These are phyloP conservation scores for Drosophila atripex DNA, from an alignment of 2,888 invertebrate species.

Conservation along the genomic window DNA sequence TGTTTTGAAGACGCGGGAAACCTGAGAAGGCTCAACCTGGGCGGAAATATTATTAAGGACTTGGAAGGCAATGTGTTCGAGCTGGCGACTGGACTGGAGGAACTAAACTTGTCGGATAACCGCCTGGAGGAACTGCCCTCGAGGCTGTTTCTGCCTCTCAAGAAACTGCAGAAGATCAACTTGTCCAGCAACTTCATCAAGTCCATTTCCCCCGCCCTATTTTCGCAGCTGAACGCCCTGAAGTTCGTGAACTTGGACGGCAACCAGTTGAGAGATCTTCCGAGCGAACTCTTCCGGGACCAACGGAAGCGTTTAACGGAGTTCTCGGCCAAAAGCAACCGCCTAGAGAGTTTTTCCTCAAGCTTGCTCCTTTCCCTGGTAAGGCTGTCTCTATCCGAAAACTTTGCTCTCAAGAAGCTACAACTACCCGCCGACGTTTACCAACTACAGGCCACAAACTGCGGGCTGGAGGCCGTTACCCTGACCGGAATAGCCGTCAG, in stretches of 20 bases:
- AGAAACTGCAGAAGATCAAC: slow-evolving; percentile 30
- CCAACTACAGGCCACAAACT: slow-evolving; percentile 50
- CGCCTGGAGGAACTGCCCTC: slow-evolving; percentile 32
- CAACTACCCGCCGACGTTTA: slow-evolving; percentile 36
- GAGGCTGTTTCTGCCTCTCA: slow-evolving; percentile 25
- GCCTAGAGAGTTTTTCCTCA: slow-evolving; percentile 29
- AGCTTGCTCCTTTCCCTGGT: slow-evolving; percentile 37
- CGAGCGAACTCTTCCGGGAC: slow-evolving; percentile 31
- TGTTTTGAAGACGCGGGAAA: slow-evolving; percentile 47
- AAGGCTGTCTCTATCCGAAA: slow-evolving; percentile 43
- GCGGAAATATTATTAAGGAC: slow-evolving; percentile 58
- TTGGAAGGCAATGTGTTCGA: slow-evolving; percentile 56
- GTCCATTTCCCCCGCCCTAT: slow-evolving; percentile 20
- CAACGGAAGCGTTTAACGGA: slow-evolving; percentile 31
- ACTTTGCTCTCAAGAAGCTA: slow-evolving; percentile 31
- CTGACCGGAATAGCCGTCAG: slow-evolving; percentile 27
- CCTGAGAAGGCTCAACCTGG: slow-evolving; percentile 51
- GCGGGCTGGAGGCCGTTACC: slow-evolving; percentile 33
- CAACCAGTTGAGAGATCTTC: slow-evolving; percentile 44
- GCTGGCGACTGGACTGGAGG: slow-evolving; percentile 42
- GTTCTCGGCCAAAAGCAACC: slow-evolving; percentile 52
- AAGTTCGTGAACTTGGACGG: slow-evolving; percentile 45
- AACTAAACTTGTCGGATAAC: slow-evolving; percentile 50
- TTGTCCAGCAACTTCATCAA: slow-evolving; percentile 46
- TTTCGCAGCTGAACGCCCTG: slow-evolving; percentile 28